phyloP scores from a whole-genome alignment of 1,140 invertebrate species.

The Mylabris phalerata region DNA sequence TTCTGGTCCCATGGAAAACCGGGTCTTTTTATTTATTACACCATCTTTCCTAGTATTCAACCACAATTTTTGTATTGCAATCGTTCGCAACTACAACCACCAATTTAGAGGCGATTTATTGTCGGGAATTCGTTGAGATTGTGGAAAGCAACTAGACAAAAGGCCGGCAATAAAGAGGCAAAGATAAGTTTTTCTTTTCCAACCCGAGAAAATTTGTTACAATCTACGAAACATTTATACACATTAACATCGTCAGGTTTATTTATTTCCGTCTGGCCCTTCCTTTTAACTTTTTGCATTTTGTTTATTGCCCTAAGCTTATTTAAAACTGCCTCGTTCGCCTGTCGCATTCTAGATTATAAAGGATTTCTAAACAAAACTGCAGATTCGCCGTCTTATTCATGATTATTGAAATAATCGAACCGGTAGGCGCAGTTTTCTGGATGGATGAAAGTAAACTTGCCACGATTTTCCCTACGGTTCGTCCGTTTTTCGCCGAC shows the following conservation, averaged over 20 bases:
- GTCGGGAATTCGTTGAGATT: conserved; percentile 11
- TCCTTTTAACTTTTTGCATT: conserved; percentile 32
- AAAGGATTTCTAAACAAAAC: too few relatives aligned
- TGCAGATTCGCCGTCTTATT: too few relatives aligned
- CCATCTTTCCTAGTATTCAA: conserved; percentile 2
- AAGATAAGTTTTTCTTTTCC: conserved; percentile 34
- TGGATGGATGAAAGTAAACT: background rate
- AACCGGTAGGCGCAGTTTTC: background rate
- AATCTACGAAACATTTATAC: conserved; percentile 38
- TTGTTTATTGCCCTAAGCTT: conserved; percentile 25
- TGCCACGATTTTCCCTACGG: background rate
- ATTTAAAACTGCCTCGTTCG: background rate
- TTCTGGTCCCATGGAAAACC: conserved; percentile 42
- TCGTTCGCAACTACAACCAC: background rate
- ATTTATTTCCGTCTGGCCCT: conserved; percentile 37
- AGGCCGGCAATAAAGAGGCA: conserved; percentile 3
- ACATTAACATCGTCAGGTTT: conserved; percentile 35
- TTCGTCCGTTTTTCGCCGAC: background rate
- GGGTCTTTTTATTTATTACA: conserved; percentile 43
- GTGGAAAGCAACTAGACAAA: background rate
- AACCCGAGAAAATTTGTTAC: conserved; percentile 38
- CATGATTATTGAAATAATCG: too few relatives aligned
- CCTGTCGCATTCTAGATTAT: too few relatives aligned
- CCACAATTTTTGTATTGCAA: background rate
- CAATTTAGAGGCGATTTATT: background rate